Percentiles rank a stretch among this genome's conserved stretches.
phyloP scores from a whole-genome alignment of 2,888 invertebrate genomes.

The Cheilosia grossa region DNA sequence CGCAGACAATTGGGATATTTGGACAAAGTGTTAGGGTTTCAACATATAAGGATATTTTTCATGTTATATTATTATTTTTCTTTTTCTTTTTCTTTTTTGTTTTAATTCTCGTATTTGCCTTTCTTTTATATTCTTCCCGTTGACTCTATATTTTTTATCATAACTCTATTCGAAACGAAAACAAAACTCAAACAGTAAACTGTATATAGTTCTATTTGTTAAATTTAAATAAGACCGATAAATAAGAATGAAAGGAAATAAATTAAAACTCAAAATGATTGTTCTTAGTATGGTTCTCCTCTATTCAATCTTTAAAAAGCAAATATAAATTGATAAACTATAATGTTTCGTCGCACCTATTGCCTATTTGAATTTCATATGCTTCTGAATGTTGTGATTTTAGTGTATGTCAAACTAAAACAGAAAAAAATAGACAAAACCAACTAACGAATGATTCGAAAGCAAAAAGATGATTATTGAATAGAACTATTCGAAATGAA shows the following conservation, averaged over 20 bases:
- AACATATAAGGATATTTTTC: slow-evolving; percentile 81
- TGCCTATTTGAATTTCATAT: slow-evolving; percentile 25
- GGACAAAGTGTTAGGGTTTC: slow-evolving; percentile 85
- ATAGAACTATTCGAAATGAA: slow-evolving; percentile 1
- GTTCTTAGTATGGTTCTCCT: slow-evolving; percentile 32
- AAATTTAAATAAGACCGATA: slow-evolving; percentile 58
- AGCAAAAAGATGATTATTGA: slow-evolving; percentile 17
- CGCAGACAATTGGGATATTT: slow-evolving; percentile 91
- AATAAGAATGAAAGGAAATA: slow-evolving; percentile 56
- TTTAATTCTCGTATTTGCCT: slow-evolving; percentile 42
- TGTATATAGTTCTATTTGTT: slow-evolving; percentile 56
- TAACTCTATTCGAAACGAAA: slow-evolving; percentile 76
- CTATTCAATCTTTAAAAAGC: slow-evolving; percentile 69
- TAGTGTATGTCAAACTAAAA: slow-evolving; percentile 27
- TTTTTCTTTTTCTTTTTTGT: slow-evolving; percentile 64
- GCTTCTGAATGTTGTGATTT: slow-evolving; percentile 35
- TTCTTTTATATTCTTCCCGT: slow-evolving; percentile 43
- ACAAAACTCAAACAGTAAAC: slow-evolving; percentile 64
- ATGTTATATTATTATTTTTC: slow-evolving; percentile 66
- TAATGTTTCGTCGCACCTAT: slow-evolving; percentile 47
- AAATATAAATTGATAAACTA: slow-evolving; percentile 63
- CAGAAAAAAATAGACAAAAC: background rate
- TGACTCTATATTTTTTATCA: slow-evolving; percentile 20
- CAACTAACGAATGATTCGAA: slow-evolving; percentile 35
- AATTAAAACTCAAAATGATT: slow-evolving; percentile 28